Conservation (phyloP, 64 coral and sea anemone genomes). For the Montipora capricornis region DNA sequence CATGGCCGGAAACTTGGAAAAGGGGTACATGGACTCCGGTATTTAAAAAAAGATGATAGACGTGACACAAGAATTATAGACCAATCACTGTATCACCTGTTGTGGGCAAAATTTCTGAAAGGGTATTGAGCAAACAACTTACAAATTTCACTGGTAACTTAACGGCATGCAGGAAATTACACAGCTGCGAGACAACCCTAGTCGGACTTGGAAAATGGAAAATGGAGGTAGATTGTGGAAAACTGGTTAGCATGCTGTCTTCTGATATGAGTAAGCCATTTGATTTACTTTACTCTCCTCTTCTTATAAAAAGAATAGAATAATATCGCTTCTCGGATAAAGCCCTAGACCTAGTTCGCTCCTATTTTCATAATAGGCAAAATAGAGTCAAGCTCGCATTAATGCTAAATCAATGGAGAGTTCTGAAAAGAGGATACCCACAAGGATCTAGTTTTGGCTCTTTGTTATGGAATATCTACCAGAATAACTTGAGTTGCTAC, state of each 20-base stretch:
- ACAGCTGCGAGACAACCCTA: not conserved
- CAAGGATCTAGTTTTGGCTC: not conserved
- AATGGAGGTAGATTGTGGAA: conserved; percentile 15
- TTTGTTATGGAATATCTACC: not conserved
- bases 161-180: not conserved
- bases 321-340: not conserved
- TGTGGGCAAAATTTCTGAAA: not conserved
- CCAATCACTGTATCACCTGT: not conserved
- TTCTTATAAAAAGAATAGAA: not conserved
- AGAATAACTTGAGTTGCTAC: not conserved
- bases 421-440: not conserved
- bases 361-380: not conserved
- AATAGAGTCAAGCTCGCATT: not conserved
- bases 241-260: conserved; percentile 4
- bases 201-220: not conserved
- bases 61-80: not conserved
- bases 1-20: not conserved
- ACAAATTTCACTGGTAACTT: not conserved
- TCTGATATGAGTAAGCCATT: not conserved
- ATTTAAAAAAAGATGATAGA: not conserved
- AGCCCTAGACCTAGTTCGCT: not conserved
- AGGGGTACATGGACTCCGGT: not conserved
- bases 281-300: not conserved
- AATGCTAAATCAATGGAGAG: not conserved
- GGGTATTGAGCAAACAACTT: not conserved